Evolutionary conservation across 1,140 invertebrate species (phyloP), one percentile per base, ranked within the genome.

Genomic region (Sycobia sp.): DNA sequence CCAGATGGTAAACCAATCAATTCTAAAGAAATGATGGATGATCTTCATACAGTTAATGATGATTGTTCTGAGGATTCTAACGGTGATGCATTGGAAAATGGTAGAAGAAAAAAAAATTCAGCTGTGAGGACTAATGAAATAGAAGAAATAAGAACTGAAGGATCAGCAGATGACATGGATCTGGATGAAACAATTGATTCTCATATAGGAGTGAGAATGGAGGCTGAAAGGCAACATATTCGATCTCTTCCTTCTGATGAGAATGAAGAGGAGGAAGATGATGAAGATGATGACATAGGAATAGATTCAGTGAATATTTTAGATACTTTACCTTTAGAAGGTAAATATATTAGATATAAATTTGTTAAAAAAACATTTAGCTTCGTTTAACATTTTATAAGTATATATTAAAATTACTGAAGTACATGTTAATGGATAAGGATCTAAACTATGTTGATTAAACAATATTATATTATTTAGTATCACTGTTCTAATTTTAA

Each of bases 81-180:
- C 14, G 71, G 73, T 7, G 78, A 80, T 62, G 66, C 67, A 14
- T 73, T 73, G 16, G 76, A 80, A 11, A 67, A 71, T 25, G 73
- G 73, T 25, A 69, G 4, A 71, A 77, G 18, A 78, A 66, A 81
- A 75, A 68, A 70, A 62, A 61, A 71, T 71, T 25, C 50, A 29
- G 20, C 53, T 9, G 39, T 73, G 22, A 72, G 66, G 22, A 62
- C 71, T 4, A 76, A 80, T 3, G 76, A 79, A 22, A 68, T 76
- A 53, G 76, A 78, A 64, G 77, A 80, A 49, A 71, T 78, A 54
- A 73, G 71, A 29, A 75, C 78, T 2, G 80, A 82, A 51, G 78
- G 79, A 18, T 81, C 80, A 4, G 78, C 78, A 0, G 79, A 82
- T 34, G 79, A 81, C 50, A 82, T 82, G 80, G 80, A 82, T 70